These are phyloP conservation scores for Asarcornis scutulata DNA, from an alignment of 2,113 vertebrate genomes.

Conservation along the genomic window DNA sequence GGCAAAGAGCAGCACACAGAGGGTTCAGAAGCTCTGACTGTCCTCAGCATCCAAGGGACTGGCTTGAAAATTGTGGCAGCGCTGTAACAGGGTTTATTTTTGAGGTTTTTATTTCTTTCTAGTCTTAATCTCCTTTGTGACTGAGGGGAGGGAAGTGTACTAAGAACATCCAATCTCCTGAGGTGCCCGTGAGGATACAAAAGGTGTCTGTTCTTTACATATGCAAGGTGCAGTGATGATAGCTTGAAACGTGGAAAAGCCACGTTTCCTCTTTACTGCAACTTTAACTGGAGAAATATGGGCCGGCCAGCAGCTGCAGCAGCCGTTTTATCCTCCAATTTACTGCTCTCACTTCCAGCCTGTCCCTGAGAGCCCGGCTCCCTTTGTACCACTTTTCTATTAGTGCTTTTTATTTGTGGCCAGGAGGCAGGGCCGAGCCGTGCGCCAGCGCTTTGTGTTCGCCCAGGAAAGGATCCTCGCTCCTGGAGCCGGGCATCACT, in stretches of 20 bases:
- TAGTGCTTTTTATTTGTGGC: constrained; percentile 5
- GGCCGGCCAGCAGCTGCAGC: neutral
- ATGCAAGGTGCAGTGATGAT: neutral
- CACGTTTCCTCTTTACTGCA: constrained; percentile 3
- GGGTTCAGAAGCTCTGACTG: neutral
- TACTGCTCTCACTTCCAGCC: constrained; percentile 40
- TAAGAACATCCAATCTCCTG: constrained; percentile 3
- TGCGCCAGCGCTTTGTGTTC: neutral
- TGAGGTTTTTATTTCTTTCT: neutral
- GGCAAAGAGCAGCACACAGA: neutral
- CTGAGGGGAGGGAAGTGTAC: neutral
- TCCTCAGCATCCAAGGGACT: accelerated
- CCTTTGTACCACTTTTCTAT: constrained; percentile 3
- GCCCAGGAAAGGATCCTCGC: neutral
- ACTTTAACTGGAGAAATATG: neutral
- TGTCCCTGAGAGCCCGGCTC: neutral
- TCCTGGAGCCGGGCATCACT: neutral
- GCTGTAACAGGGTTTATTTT: neutral
- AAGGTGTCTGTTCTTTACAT: neutral
- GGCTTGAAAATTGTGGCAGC: neutral
- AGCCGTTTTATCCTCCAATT: constrained; percentile 32
- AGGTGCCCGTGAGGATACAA: neutral
- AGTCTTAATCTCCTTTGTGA: neutral
- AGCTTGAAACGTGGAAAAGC: neutral
- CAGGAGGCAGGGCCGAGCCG: neutral